Base-by-base conservation (phyloP, 2,797 vertebrate genomes). In the Vultur gryphus region DNA sequence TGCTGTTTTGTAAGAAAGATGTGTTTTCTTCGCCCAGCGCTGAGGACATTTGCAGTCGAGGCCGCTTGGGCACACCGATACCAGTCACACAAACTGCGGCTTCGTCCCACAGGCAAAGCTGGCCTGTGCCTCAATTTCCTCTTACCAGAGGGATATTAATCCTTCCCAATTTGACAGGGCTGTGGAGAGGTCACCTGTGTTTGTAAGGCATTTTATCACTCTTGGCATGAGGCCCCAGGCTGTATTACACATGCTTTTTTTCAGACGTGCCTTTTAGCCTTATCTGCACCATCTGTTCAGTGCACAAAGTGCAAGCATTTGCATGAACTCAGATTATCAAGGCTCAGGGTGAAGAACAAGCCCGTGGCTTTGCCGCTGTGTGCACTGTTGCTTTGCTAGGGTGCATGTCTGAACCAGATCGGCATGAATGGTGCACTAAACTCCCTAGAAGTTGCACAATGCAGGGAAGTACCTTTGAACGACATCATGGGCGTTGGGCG, bases 341-440 rank as follows among this genome's bases (percentile, higher is more conserved):
- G 43, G 67, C 16, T 48, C 16, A 33, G 10, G 39, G 62, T 52
- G 48, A 75, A 55, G 33, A 43, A 24, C 29, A 17, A 9, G 31
- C n/a, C 51, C 11, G 2, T 4, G 31, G n/a, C 37, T 84, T 69
- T 28, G 10, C 9, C 11, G 1, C 75, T 6, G 14, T 0, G 15
- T 4, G 18, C 21, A 3, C 16, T 48, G 26, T 4, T 44, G 59
- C 44, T 76, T 75, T 61, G 39, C 39, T 9, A 10, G 23, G 48
- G 20, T 8, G 17, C 0, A 0, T 25, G 8, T 3, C 51, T 1
- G 0, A 64, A 10, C 31, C 35, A 9, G 16, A 33, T 35, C 19
- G 10, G 12, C 11, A 7, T 0, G 2, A 52, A 39, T 0, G 9
- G 25, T 13, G 29, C 39, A 20, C 29, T 1, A 35, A 90, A 31